Conservation (phyloP, 2,113 vertebrate species). For the Tychaedon coryphoeus region DNA sequence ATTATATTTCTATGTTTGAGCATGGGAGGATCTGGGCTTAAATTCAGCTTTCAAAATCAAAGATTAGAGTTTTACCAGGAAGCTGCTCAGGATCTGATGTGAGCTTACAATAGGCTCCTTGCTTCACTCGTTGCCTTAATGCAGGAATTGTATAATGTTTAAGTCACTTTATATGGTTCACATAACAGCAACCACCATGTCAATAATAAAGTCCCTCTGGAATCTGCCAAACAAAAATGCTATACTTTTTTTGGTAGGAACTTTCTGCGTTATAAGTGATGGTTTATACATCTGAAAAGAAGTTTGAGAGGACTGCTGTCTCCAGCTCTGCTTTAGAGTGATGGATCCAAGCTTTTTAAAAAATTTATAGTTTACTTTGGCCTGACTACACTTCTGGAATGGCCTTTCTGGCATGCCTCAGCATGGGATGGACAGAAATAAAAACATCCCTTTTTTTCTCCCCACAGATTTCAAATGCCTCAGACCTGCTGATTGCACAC, state of each 20-base stretch:
- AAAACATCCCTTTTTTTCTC: not conserved
- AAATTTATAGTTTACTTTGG: not conserved
- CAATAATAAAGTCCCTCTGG: not conserved
- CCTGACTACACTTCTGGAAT: not conserved
- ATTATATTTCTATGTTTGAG: not conserved
- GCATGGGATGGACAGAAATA: not conserved
- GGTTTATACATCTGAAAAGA: not conserved
- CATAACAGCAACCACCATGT: fast-evolving
- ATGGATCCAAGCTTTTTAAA: not conserved
- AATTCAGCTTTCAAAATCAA: not conserved
- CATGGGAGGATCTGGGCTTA: not conserved
- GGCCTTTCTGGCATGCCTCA: not conserved
- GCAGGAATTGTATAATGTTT: not conserved
- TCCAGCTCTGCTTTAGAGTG: not conserved
- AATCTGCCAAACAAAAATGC: not conserved
- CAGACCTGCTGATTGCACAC: not conserved
- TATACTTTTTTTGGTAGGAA: not conserved
- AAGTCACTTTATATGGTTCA: not conserved
- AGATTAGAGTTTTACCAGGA: not conserved
- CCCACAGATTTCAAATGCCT: not conserved
- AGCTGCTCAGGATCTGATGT: not conserved
- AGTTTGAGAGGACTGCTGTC: not conserved
- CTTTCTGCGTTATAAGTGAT: not conserved
- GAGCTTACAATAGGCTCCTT: not conserved
- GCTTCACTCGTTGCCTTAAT: not conserved